Percentiles rank a stretch among this genome's conserved stretches.
Evolutionary conservation across 2,113 vertebrate species (phyloP).

Genomic region (Pterocles gutturalis): DNA sequence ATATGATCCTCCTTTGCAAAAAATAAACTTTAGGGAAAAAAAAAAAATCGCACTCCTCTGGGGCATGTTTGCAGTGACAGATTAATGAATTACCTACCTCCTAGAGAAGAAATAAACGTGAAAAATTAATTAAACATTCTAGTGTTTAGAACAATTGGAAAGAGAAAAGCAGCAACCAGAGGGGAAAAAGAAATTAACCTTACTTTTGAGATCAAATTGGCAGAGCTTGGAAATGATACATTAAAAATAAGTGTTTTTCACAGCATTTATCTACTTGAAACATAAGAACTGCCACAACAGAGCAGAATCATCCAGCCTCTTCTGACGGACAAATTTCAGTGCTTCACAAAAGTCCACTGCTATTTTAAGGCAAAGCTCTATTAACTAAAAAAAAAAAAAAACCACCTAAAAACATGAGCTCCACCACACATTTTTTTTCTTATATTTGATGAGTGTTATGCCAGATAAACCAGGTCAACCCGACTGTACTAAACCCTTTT

Average conservation of each 20-base stretch:
- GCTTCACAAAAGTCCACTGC: not conserved
- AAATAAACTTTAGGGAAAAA: not conserved
- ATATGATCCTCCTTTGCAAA: not conserved
- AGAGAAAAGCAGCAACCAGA: slow-evolving; percentile 3
- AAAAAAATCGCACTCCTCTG: not conserved
- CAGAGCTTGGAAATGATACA: not conserved
- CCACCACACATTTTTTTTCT: not conserved
- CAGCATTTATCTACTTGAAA: slow-evolving; percentile 4
- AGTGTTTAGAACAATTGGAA: not conserved
- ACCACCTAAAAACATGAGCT: not conserved
- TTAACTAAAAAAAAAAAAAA: not conserved
- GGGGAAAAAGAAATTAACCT: slow-evolving; percentile 1
- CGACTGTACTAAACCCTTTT: not conserved
- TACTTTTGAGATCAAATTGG: not conserved
- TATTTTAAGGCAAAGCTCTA: not conserved
- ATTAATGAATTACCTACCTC: slow-evolving; percentile 43
- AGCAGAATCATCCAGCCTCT: not conserved
- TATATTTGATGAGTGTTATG: not conserved
- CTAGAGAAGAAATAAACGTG: slow-evolving; percentile 43
- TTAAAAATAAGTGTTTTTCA: slow-evolving; percentile 7
- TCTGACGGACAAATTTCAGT: not conserved
- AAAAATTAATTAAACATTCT: slow-evolving; percentile 29
- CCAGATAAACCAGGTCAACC: not conserved
- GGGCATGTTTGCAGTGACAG: not conserved
- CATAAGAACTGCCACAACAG: not conserved